phyloP scores from a whole-genome alignment of 64 coral and sea anemone genomes.

The Actinia tenebrosa region DNA sequence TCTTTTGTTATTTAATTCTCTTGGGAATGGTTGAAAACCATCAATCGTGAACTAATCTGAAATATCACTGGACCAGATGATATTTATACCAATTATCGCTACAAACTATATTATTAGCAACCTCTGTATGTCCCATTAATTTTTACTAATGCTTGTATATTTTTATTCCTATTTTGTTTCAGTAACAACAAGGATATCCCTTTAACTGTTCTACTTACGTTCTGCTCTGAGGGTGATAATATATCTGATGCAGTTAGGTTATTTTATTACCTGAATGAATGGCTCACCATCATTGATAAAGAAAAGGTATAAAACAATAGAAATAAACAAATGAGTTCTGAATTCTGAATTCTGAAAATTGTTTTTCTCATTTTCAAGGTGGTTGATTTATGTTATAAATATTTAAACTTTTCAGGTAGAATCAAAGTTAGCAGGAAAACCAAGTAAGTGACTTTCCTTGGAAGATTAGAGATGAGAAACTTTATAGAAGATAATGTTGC shows the following conservation, averaged over 20 bases:
- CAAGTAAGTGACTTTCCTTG: conserved; percentile 40
- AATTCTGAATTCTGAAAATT: too few species aligned
- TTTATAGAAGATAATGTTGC: not conserved
- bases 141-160: not conserved
- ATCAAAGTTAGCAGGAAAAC: conserved; percentile 42
- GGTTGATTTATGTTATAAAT: not conserved
- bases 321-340: not conserved
- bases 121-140: not conserved
- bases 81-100: too few species aligned
- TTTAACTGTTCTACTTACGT: conserved; percentile 65
- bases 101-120: too few species aligned
- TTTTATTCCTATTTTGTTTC: not conserved
- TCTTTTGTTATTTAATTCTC: too few species aligned
- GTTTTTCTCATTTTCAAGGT: not conserved
- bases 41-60: too few species aligned
- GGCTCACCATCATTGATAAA: conserved; percentile 65
- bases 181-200: conserved; percentile 57
- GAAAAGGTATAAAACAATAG: conserved; percentile 43
- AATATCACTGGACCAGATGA: too few species aligned
- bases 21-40: too few species aligned
- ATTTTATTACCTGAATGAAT: conserved; percentile 75
- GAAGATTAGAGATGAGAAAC: not conserved
- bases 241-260: conserved; percentile 80
- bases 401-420: conserved; percentile 41
- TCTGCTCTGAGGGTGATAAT: conserved; percentile 93